Evolutionary conservation across 1,140 invertebrate species (phyloP).

Genomic region (Trichonephila clavata): DNA sequence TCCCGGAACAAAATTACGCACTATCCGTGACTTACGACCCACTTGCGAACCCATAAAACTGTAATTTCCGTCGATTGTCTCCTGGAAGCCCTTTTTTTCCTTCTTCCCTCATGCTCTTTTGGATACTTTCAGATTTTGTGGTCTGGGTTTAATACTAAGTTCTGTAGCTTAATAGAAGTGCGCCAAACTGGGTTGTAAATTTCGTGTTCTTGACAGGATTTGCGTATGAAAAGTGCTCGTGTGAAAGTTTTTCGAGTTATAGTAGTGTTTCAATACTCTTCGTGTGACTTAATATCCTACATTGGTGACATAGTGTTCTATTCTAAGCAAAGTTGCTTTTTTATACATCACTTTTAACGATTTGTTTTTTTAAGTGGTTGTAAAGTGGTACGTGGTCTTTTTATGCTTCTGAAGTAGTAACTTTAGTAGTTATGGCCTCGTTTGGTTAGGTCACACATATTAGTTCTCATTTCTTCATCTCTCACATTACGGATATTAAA

Average conservation of each 20-base stretch:
- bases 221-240: background rate
- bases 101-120: background rate
- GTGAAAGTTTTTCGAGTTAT: background rate
- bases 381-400: too few species aligned
- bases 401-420: too few species aligned
- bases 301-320: too few species aligned
- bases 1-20: slow-evolving; percentile 42
- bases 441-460: too few species aligned
- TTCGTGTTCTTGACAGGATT: background rate
- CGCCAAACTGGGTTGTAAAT: background rate
- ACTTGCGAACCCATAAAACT: slow-evolving; percentile 60
- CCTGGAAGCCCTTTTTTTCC: background rate
- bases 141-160: background rate
- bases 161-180: slow-evolving; percentile 3
- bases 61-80: slow-evolving; percentile 44
- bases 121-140: slow-evolving; percentile 22
- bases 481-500: too few species aligned
- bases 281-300: background rate
- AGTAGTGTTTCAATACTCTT: background rate
- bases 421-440: too few species aligned
- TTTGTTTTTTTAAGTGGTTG: too few species aligned
- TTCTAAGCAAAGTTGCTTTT: too few species aligned
- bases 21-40: slow-evolving; percentile 51
- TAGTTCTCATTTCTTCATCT: too few species aligned
- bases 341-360: too few species aligned